Conservation (phyloP, 2,113 vertebrate genomes). For the Malurus alboscapulatus region DNA sequence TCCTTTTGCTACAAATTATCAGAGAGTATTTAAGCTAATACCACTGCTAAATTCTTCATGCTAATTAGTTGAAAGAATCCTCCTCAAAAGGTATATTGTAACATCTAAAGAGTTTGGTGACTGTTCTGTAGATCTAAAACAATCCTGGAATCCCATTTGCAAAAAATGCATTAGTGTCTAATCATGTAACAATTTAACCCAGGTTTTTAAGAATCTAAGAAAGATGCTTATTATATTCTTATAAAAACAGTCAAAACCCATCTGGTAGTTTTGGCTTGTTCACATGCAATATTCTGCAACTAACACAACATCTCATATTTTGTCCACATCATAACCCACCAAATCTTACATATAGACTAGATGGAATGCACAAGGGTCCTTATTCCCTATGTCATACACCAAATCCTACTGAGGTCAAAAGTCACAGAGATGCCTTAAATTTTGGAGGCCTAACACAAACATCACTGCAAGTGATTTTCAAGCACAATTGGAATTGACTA, state of each 20-base stretch:
- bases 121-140: neutral
- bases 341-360: neutral
- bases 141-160: neutral
- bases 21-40: neutral
- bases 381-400: neutral
- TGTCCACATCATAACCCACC: neutral
- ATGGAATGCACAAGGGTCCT: neutral
- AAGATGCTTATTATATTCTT: neutral
- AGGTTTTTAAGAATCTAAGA: neutral
- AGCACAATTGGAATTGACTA: neutral
- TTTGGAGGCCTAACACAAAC: neutral
- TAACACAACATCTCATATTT: neutral
- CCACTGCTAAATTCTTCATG: neutral
- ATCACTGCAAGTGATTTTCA: neutral
- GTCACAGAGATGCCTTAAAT: neutral
- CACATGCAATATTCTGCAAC: neutral
- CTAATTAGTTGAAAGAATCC: neutral
- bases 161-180: neutral
- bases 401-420: neutral
- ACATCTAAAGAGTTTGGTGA: neutral
- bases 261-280: neutral
- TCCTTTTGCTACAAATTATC: neutral
- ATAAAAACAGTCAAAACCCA: neutral
- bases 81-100: neutral
- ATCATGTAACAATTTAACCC: neutral